Base-by-base conservation (phyloP, 2,797 vertebrate species). In the Coregonus sp. region DNA sequence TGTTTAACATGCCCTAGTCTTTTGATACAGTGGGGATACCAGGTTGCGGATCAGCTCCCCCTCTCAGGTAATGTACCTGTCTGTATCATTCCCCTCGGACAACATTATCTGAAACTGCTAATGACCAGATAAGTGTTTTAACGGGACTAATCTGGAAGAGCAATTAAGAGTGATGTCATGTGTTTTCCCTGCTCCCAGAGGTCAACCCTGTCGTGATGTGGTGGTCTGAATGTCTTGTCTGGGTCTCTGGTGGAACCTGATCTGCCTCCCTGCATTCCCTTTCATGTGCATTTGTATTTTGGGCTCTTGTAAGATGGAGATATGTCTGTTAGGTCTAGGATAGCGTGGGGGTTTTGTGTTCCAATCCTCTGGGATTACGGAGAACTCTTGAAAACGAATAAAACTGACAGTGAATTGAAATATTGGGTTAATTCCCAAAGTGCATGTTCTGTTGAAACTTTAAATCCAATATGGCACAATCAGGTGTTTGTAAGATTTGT, bases 321-420 rank as follows among this genome's bases (percentile, higher is more conserved):
- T 80, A 81, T 81, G 50, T 37, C 3, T 12, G 72, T 65, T 73
- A 61, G 33, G 29, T 33, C 66, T 68, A 68, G 40, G 29, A 52
- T 31, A 52, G 29, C 4, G 15, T n/a, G 35, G 70, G 56, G 50
- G 50, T 52, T 78, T 84, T 83, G 56, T 69, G 31, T 84, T 76
- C 3, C 61, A 66, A n/a, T 76, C 25, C 63, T 12, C 75, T 50
- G 56, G 40, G 56, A 77, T 61, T n/a, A 72, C 31, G 68, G 63
- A 82, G 20, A 81, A 76, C 54, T 85, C 82, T 84, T 82, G 82
- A 85, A 86, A 89, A 83, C 74, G 2, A 85, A 87, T 86, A 80
- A 83, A 31, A 50, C 31, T 7, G 66, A 11, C 29, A 59, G 66
- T 20, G 63, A 15, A 67, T 80, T 75, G 79, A 84, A 74, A 15